Evolutionary conservation across 1,140 invertebrate genomes (phyloP), one percentile per base, ranked within the genome.

Genomic region (Dendroctonus ponderosae): DNA sequence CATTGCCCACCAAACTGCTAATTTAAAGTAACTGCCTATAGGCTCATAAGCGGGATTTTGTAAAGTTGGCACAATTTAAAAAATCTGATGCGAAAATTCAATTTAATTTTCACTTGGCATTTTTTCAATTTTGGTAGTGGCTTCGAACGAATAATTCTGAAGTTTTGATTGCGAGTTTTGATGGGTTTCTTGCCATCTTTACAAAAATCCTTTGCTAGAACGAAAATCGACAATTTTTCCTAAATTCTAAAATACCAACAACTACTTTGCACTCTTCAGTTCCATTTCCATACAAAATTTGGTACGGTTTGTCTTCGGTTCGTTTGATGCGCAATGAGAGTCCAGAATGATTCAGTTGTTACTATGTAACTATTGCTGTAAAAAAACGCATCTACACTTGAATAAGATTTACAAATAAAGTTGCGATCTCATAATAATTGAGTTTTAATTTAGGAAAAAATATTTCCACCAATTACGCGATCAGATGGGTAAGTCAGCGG

Each of bases 301-400:
- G 7, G n/a, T n/a, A n/a, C n/a, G n/a, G n/a, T n/a, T 54, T 54
- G 9, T 54, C 6, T 14, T 7, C 6, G 40, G 26, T 38, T 49
- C n/a, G 65, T 68, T 62, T 57, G 41, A 41, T 59, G 59, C 59
- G 52, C 7, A 6, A 51, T 62, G 51, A n/a, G 50, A 56, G 26
- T 42, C 44, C 66, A 62, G 66, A 67, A 26, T 14, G 12, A 74
- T 79, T 79, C 79, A 79, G 82, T 84, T 82, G 84, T 85, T 85
- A 85, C 84, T 85, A 81, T 85, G 84, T 85, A 85, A 85, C 83
- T 84, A 81, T 54, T 78, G 81, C 81, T 83, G 81, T 79, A 79
- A 74, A 78, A 77, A 75, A n/a, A n/a, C 76, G 75, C 74, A 78
- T 77, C 74, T 63, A 78, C 76, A 74, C 74, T 72, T 75, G 70